phyloP scores from a whole-genome alignment of 2,888 invertebrate genomes.

The Altica lythri region DNA sequence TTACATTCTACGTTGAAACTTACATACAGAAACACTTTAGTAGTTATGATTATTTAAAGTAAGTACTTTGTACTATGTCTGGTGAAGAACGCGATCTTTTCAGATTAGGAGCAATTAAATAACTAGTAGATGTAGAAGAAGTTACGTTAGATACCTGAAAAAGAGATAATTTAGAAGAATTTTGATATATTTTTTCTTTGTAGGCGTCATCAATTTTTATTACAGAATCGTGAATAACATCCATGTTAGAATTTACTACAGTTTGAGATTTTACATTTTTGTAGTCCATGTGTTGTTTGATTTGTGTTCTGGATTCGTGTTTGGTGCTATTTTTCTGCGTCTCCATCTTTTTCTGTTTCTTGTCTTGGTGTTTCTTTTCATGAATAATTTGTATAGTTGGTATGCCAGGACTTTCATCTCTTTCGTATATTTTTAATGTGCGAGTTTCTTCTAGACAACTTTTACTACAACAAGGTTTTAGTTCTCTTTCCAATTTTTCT shows the following conservation, averaged over 20 bases:
- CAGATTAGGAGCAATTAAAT: constrained; percentile 17
- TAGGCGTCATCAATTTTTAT: constrained; percentile 28
- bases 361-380: constrained; percentile 30
- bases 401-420: constrained; percentile 37
- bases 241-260: neutral
- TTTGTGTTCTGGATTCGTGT: constrained; percentile 16
- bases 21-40: constrained; percentile 6
- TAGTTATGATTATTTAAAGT: constrained; percentile 7
- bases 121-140: constrained; percentile 31
- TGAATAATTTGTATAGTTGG: constrained; percentile 44
- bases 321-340: neutral
- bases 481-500: constrained; percentile 40
- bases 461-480: constrained; percentile 27
- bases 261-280: constrained; percentile 5
- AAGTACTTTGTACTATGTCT: constrained; percentile 25
- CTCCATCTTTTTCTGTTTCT: constrained; percentile 23
- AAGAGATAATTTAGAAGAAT: constrained; percentile 39
- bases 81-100: constrained; percentile 37
- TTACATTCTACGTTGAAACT: constrained; percentile 5
- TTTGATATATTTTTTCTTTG: constrained; percentile 36
- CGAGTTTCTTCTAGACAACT: constrained; percentile 31
- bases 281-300: no score
- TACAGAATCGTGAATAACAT: constrained; percentile 11
- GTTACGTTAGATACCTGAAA: constrained; percentile 43
- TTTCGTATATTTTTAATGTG: constrained; percentile 47